Base-by-base conservation (phyloP, 1,140 invertebrate genomes). In the Vanessa atalanta region DNA sequence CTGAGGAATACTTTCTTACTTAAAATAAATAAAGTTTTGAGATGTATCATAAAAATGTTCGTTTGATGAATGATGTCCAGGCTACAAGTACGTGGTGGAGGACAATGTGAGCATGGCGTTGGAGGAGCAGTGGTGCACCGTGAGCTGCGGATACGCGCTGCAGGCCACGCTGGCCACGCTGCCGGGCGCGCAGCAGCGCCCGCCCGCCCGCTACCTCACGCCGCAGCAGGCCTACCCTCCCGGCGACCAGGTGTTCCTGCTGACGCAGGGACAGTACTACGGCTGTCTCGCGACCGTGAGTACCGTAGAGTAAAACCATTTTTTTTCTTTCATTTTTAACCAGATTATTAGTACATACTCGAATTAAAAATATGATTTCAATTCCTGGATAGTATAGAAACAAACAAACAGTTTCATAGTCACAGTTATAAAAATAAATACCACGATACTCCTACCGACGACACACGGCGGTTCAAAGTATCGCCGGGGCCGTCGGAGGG, bases 211-310 rank as follows among this genome's bases (percentile, higher is more conserved):
- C 31, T 94, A 93, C 75, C 93, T 88, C 51, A 95, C 94, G 16
- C 89, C 97, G 14, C 91, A 94, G n/a, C 95, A 98, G 48, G 93
- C 97, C 0, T 98, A 97, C 80, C 94, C 95, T 1, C 83, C 89
- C 3, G 95, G 95, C 1, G 94, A 94, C 60, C 80, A 85, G 2
- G 95, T 97, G 67, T 98, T 98, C 84, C 95, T 98, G 90, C 87
- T 98, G 9, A 95, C 95, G 0, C 94, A 95, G 77, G 86, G 87
- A 47, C 96, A 95, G 3, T 95, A 97, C 90, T 98, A 98, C 90
- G 98, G 97, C 14, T 94, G 94, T 64, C 93, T 95, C 81, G 97
- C 96, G 60, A 94, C 95, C 80, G 96, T 97, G 79, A 83, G 84
- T 83, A n/a, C n/a, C n/a, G n/a, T n/a, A n/a, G 9, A 66, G n/a